These are phyloP conservation scores for Bagarius yarrelli DNA, from an alignment of 2,113 vertebrate genomes.

Conservation along the genomic window DNA sequence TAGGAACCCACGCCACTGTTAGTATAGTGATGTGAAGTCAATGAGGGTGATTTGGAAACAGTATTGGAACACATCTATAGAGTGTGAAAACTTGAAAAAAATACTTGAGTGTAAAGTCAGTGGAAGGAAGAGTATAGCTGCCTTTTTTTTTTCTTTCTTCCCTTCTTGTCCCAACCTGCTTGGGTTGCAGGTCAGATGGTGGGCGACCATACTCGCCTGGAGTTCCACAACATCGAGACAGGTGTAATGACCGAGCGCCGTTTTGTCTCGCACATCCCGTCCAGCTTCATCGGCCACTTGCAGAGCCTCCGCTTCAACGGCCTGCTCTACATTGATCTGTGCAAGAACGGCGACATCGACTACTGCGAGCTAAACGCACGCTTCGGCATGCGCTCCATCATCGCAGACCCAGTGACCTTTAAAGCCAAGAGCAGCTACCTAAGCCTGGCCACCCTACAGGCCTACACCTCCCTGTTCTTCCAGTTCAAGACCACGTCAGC, in stretches of 20 bases:
- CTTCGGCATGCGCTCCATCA: constrained; percentile 94
- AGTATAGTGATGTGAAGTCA: neutral
- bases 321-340: constrained; percentile 96
- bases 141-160: constrained; percentile 58
- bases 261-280: constrained; percentile 90
- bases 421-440: constrained; percentile 97
- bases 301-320: constrained; percentile 97
- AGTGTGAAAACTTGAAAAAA: neutral
- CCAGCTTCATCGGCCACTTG: constrained; percentile 96
- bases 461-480: constrained; percentile 98
- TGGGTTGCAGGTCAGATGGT: constrained; percentile 89
- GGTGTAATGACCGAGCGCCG: constrained; percentile 96
- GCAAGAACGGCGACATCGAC: constrained; percentile 98
- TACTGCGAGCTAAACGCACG: constrained; percentile 96
- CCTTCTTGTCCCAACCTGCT: constrained; percentile 67
- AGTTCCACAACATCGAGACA: constrained; percentile 98
- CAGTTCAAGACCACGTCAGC: constrained; percentile 98
- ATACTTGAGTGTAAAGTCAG: constrained; percentile 32
- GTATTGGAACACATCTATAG: neutral
- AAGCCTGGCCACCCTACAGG: constrained; percentile 93
- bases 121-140: constrained; percentile 46
- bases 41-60: neutral
- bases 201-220: constrained; percentile 96
- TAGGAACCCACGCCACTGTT: neutral
- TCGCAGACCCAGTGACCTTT: constrained; percentile 95